Evolutionary conservation across 2,888 invertebrate genomes (phyloP).

Genomic region (Tiliacea citrago): DNA sequence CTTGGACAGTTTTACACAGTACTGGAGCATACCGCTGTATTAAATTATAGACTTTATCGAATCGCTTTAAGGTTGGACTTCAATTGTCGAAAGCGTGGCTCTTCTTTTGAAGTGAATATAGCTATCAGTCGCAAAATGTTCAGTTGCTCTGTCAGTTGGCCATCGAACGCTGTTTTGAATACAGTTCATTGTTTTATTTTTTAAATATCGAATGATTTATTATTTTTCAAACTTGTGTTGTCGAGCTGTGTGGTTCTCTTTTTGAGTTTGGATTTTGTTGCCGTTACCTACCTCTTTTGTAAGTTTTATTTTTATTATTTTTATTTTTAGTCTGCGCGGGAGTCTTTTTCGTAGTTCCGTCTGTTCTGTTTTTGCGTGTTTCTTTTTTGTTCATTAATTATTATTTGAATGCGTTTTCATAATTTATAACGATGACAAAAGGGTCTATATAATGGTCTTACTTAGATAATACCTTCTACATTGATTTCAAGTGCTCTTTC

Average conservation of each 20-base stretch:
- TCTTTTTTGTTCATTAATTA: slow-evolving; percentile 1
- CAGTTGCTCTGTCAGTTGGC: slow-evolving; percentile 64
- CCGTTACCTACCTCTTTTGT: slow-evolving; percentile 56
- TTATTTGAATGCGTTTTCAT: not conserved
- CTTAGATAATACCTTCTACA: slow-evolving; percentile 3
- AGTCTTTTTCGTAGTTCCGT: slow-evolving; percentile 32
- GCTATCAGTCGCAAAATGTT: slow-evolving; percentile 76
- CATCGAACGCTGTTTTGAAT: slow-evolving; percentile 67
- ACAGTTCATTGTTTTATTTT: slow-evolving; percentile 53
- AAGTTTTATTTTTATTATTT: slow-evolving; percentile 60
- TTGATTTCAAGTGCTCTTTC: slow-evolving; percentile 8
- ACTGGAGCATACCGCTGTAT: slow-evolving; percentile 15
- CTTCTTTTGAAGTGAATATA: slow-evolving; percentile 65
- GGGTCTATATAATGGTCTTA: slow-evolving; percentile 1
- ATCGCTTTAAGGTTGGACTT: slow-evolving; percentile 52
- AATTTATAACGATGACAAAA: not conserved
- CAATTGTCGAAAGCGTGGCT: slow-evolving; percentile 38
- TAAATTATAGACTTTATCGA: slow-evolving; percentile 53
- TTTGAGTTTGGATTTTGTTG: slow-evolving; percentile 63
- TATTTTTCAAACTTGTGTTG: slow-evolving; percentile 49
- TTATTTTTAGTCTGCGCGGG: slow-evolving; percentile 64
- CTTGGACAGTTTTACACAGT: slow-evolving; percentile 61
- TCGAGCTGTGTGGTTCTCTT: slow-evolving; percentile 58
- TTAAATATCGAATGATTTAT: slow-evolving; percentile 59
- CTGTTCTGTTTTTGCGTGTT: not conserved